phyloP scores from a whole-genome alignment of 2,113 vertebrate species.

The Lanius collurio region DNA sequence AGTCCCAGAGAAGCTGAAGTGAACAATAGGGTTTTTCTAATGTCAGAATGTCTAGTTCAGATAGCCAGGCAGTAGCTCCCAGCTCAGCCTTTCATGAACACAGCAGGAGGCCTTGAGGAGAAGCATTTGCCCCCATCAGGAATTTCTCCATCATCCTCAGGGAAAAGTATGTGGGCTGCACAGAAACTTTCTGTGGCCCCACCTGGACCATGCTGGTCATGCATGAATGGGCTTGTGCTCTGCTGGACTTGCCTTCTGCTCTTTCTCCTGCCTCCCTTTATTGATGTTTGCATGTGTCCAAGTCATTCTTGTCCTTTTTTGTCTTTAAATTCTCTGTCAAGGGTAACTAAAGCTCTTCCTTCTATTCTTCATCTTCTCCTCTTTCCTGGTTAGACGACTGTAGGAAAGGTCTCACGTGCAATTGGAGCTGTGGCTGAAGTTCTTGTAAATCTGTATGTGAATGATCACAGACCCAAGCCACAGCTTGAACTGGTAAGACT shows the following conservation, averaged over 20 bases:
- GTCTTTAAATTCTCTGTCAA: background rate
- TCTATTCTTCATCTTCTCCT: conserved; percentile 53
- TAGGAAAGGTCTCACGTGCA: conserved; percentile 89
- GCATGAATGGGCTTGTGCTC: background rate
- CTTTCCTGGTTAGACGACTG: conserved; percentile 82
- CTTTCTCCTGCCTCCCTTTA: background rate
- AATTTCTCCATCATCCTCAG: background rate
- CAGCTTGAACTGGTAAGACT: conserved; percentile 85
- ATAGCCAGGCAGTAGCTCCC: background rate
- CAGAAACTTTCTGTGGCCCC: background rate
- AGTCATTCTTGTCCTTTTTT: background rate
- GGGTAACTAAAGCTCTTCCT: conserved; percentile 22
- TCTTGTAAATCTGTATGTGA: conserved; percentile 94
- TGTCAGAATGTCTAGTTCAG: background rate
- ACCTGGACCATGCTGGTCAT: background rate
- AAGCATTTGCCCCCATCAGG: background rate
- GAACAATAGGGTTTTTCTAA: background rate
- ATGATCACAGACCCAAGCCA: conserved; percentile 90
- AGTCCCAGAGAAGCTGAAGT: background rate
- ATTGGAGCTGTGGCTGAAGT: conserved; percentile 92
- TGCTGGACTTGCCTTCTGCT: background rate
- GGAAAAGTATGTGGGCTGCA: background rate
- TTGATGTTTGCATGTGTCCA: background rate
- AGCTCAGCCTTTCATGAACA: background rate
- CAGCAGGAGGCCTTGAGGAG: background rate